Conservation (phyloP, 2,888 invertebrate genomes). For the Sinopyrophorus schimmeli region DNA sequence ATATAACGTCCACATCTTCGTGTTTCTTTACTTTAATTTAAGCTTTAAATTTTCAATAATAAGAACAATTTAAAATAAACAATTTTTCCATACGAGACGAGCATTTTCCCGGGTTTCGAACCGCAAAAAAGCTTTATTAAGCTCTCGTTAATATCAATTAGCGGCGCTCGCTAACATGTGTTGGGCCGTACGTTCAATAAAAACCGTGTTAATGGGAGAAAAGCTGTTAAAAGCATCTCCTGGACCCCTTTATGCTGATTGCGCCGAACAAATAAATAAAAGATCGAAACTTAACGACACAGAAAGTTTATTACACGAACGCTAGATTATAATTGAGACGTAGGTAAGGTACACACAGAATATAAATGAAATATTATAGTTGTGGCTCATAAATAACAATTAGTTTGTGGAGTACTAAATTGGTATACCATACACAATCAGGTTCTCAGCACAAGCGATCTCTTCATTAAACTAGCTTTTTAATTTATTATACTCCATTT, state of each 20-base stretch:
- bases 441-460: constrained; percentile 45
- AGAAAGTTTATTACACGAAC: constrained; percentile 30
- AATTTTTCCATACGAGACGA: too few species aligned
- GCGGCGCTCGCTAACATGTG: too few species aligned
- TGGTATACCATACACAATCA: constrained; percentile 45
- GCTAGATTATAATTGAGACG: constrained; percentile 37
- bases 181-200: constrained; percentile 1
- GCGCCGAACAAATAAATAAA: constrained; percentile 25
- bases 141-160: too few species aligned
- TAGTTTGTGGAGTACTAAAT: constrained; percentile 48
- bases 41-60: too few species aligned
- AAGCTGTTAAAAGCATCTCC: not conserved
- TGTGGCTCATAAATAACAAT: constrained; percentile 50
- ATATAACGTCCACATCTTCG: too few species aligned
- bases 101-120: too few species aligned
- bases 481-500: constrained; percentile 43
- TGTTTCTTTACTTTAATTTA: too few species aligned
- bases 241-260: constrained; percentile 14
- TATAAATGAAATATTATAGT: constrained; percentile 50
- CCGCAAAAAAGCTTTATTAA: too few species aligned
- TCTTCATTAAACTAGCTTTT: constrained; percentile 48
- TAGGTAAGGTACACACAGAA: constrained; percentile 38
- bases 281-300: constrained; percentile 25
- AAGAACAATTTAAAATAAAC: too few species aligned
- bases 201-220: not conserved